These are phyloP conservation scores for Thalpophila matura DNA, from an alignment of 2,888 invertebrate species.

Conservation along the genomic window DNA sequence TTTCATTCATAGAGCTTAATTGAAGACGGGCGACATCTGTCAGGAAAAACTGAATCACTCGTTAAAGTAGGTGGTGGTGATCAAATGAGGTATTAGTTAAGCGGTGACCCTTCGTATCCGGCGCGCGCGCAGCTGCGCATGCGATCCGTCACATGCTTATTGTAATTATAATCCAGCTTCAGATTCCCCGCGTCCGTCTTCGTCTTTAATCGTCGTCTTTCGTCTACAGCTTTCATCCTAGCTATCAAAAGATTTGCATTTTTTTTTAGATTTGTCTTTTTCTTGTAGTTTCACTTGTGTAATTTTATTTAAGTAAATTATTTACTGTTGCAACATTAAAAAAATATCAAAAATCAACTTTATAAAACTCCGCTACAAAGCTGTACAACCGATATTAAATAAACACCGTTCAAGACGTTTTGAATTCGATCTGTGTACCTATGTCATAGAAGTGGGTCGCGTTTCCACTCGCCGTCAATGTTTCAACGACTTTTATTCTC, in stretches of 20 bases:
- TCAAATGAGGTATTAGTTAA: constrained; percentile 84
- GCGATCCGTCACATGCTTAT: constrained; percentile 77
- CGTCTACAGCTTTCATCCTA: constrained; percentile 49
- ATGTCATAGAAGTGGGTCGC: constrained; percentile 61
- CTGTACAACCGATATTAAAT: constrained; percentile 29
- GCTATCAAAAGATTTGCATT: constrained; percentile 2
- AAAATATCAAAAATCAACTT: constrained; percentile 9
- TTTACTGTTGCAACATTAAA: not conserved
- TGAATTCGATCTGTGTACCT: constrained; percentile 60
- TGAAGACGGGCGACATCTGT: constrained; percentile 87
- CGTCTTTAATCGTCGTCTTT: constrained; percentile 55
- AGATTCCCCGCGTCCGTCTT: constrained; percentile 69
- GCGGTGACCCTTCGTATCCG: constrained; percentile 89
- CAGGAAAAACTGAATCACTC: constrained; percentile 88
- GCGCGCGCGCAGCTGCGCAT: constrained; percentile 82
- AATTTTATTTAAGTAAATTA: constrained; percentile 5
- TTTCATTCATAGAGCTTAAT: constrained; percentile 87
- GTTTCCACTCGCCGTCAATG: constrained; percentile 56
- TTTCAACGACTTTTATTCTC: constrained; percentile 55
- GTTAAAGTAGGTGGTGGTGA: constrained; percentile 79
- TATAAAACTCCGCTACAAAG: constrained; percentile 15
- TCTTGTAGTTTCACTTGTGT: no score
- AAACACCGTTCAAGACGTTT: constrained; percentile 53
- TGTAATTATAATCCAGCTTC: constrained; percentile 78
- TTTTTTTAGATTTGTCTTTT: constrained; percentile 6